These are phyloP conservation scores for Leptopilina drosophilae DNA, from an alignment of 2,888 invertebrate genomes.

Conservation along the genomic window DNA sequence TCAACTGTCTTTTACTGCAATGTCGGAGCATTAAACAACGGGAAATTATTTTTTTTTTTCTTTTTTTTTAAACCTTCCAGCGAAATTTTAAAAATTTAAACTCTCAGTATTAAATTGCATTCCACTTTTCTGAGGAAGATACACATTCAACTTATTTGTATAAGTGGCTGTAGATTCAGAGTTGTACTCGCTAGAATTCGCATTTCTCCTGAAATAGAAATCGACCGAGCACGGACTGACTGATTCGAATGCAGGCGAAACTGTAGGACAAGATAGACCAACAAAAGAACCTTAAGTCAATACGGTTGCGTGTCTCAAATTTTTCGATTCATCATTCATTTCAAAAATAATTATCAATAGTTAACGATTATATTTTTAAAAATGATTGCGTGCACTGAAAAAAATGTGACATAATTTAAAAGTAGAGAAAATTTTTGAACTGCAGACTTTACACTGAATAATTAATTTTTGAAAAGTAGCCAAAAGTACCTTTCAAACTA, in stretches of 20 bases:
- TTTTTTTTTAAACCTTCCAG: no score
- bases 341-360: not conserved
- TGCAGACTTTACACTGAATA: no score
- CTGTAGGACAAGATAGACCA: conserved; percentile 5
- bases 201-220: conserved; percentile 51
- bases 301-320: conserved; percentile 22
- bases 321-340: not conserved
- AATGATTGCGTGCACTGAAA: no score
- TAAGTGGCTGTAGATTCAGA: conserved; percentile 15
- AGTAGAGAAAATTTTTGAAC: no score
- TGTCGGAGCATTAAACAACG: not conserved
- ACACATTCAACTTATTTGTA: not conserved
- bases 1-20: not conserved
- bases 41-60: not conserved
- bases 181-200: conserved; percentile 45
- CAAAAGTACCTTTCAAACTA: no score
- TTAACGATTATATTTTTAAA: no score
- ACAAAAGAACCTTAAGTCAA: conserved; percentile 28
- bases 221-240: conserved; percentile 28
- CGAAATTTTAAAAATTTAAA: not conserved
- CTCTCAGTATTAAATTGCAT: not conserved
- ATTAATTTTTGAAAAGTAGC: no score
- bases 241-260: conserved; percentile 37
- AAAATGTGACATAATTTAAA: no score
- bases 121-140: conserved; percentile 21